phyloP scores from a whole-genome alignment of 2,113 vertebrate species.

The Colinus virginianus region DNA sequence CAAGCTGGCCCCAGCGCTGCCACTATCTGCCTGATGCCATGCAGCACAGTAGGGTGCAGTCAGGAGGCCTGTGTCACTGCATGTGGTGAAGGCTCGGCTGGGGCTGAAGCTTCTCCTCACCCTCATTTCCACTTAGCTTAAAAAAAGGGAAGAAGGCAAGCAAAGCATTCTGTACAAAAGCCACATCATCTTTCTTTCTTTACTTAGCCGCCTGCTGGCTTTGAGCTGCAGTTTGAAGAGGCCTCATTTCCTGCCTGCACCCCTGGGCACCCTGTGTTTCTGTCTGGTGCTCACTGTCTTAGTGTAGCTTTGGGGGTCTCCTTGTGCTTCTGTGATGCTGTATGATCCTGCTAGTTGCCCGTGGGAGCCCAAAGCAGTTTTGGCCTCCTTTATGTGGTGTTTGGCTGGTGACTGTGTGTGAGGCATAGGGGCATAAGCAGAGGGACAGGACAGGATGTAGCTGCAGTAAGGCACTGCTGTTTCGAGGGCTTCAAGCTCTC shows the following conservation, averaged over 20 bases:
- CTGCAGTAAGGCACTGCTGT: not conserved
- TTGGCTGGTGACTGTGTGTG: not conserved
- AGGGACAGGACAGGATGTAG: rapidly evolving
- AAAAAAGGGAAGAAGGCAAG: not conserved
- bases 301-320: not conserved
- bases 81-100: not conserved
- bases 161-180: not conserved
- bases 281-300: rapidly evolving
- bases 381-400: not conserved
- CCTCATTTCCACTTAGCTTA: rapidly evolving
- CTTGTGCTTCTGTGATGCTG: rapidly evolving
- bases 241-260: not conserved
- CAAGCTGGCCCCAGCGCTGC: not conserved
- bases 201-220: not conserved
- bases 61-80: rapidly evolving
- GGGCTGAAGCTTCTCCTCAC: not conserved
- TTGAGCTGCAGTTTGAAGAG: not conserved
- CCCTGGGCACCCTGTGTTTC: not conserved
- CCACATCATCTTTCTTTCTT: not conserved
- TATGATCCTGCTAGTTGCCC: not conserved
- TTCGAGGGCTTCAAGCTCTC: not conserved
- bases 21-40: not conserved
- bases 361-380: not conserved
- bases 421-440: not conserved
- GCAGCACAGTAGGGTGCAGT: rapidly evolving